Evolutionary conservation across 2,113 vertebrate species (phyloP).

Genomic region (Hemibagrus wyckioides): DNA sequence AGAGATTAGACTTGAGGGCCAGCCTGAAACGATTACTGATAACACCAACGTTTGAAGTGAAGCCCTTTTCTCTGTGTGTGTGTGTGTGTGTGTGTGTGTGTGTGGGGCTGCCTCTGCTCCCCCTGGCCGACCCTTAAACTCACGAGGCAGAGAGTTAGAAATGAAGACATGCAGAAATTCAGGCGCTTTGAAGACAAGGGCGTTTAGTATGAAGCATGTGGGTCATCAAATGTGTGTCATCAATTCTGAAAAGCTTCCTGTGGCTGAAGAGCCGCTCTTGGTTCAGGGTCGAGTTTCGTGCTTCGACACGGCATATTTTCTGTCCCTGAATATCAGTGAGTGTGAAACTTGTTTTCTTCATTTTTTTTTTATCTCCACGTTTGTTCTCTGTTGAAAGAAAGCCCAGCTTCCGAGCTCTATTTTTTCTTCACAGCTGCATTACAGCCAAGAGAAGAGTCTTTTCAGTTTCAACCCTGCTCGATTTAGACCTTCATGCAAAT

Average conservation of each 20-base stretch:
- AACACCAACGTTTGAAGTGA: conserved; percentile 82
- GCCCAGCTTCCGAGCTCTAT: not conserved
- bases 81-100: not conserved
- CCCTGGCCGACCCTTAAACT: conserved; percentile 60
- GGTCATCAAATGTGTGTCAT: conserved; percentile 65
- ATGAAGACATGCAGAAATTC: conserved; percentile 65
- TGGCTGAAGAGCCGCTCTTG: conserved; percentile 37
- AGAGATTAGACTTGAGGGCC: conserved; percentile 79
- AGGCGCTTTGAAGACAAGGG: conserved; percentile 65
- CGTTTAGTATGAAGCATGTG: conserved; percentile 56
- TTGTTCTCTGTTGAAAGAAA: not conserved
- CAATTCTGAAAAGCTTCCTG: conserved; percentile 61
- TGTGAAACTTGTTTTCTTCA: not conserved
- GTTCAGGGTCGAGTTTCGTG: conserved; percentile 47
- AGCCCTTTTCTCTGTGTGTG: conserved; percentile 54
- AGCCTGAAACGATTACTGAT: conserved; percentile 85
- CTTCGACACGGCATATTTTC: conserved; percentile 57
- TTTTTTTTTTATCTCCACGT: not conserved
- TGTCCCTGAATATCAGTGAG: conserved; percentile 35
- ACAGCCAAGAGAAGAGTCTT: not conserved
- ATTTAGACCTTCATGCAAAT: not conserved
- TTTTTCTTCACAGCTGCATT: conserved; percentile 4
- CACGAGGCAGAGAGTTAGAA: conserved; percentile 62
- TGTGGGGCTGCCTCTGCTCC: conserved; percentile 49
- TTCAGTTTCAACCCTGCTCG: not conserved